Conservation (phyloP, 2,888 invertebrate genomes). For the Leptopilina myrica region DNA sequence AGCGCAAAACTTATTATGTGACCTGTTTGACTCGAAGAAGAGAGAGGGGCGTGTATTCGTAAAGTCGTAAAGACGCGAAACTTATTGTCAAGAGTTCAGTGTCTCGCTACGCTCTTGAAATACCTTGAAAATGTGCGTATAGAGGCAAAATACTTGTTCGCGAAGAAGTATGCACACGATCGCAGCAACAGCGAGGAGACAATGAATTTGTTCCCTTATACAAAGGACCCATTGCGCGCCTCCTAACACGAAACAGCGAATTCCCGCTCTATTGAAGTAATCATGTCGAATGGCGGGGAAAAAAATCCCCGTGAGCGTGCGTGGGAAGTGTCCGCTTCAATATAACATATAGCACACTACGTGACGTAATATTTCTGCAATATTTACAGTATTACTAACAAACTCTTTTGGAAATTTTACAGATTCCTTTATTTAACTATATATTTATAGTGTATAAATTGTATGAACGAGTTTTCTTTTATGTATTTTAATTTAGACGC, state of each 20-base stretch:
- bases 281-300: neutral
- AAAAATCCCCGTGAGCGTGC: neutral
- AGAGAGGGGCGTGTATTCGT: slow-evolving; percentile 43
- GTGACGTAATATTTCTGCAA: no score
- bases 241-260: slow-evolving; percentile 19
- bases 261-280: slow-evolving; percentile 29
- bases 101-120: slow-evolving; percentile 60
- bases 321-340: no score
- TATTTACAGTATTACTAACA: no score
- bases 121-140: slow-evolving; percentile 33
- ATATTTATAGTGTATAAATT: no score
- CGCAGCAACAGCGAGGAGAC: neutral
- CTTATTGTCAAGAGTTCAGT: slow-evolving; percentile 63
- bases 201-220: slow-evolving; percentile 30
- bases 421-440: neutral
- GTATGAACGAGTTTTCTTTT: no score
- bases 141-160: slow-evolving; percentile 14
- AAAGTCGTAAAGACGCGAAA: slow-evolving; percentile 66
- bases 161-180: neutral
- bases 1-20: no score
- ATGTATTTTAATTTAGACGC: neutral
- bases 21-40: slow-evolving; percentile 34
- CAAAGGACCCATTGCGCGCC: slow-evolving; percentile 33
- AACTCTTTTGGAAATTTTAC: no score
- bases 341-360: no score